Base-by-base conservation (phyloP, 92 coral and sea anemone species). In the Porites rus region DNA sequence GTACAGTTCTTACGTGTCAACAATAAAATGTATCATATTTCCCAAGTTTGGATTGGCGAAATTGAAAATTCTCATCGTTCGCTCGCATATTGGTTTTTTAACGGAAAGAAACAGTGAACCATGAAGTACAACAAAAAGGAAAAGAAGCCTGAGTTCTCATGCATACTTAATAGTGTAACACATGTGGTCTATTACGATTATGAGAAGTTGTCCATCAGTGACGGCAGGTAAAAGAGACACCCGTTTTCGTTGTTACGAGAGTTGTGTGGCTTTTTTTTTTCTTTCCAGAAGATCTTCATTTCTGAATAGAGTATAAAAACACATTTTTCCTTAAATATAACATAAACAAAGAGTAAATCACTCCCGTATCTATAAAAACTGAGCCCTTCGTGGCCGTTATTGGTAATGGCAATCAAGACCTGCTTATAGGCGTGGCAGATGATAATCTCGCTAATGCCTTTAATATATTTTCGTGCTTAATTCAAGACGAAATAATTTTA, bases 111-210 rank as follows among this genome's bases (percentile, higher is more conserved):
- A 82, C 60, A 21, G 22, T 43, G 63, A 11, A 82, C 58, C 38
- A 60, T 72, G 54, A 73, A 60, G 51, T 60, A 61, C 24, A 56
- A 63, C 10, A 51, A 62, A 83, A 64, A 83, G 0, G 63, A 61
- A 51, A 72, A 65, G 80, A 72, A 65, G 80, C 10, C 80, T 53
- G 63, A 62, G 59, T 52, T 73, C 22, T 83, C 87, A 83, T 83
- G 53, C 80, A 83, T 83, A 16, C 75, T 59, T 83, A 59, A 83
- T 83, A 73, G 73, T 13, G 13, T 83, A 50, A 51, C 73, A 83
- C 80, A 72, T 83, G 80, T 72, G 72, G 70, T 50, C 61, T 43
- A 46, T 19, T 83, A 51, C 43, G 58, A 20, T 69, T 10, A 20
- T 53, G 58, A 8, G 69, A 31, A 54, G 22, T 70, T 59, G 69